Conservation (phyloP, 2,113 vertebrate genomes). For the Reinhardtius hippoglossoides region DNA sequence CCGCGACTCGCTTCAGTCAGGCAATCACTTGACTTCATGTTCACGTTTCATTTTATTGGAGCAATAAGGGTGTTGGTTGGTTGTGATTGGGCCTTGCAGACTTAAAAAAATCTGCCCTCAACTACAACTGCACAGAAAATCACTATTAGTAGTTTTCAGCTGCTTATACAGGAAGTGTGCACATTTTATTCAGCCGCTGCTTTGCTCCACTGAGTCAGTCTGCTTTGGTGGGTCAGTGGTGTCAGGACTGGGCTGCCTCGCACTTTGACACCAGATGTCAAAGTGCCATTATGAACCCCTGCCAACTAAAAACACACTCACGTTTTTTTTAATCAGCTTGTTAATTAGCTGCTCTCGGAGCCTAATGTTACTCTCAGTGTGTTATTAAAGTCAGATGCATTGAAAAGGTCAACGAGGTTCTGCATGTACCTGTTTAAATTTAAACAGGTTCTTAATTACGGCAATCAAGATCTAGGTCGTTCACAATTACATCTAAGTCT, state of each 20-base stretch:
- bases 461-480: conserved; percentile 1
- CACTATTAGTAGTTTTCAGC: background rate
- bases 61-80: background rate
- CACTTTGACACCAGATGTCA: conserved; percentile 1
- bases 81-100: background rate
- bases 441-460: conserved; percentile 28
- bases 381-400: conserved; percentile 11
- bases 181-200: background rate
- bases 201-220: too few species aligned
- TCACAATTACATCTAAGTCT: background rate
- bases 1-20: background rate
- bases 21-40: background rate
- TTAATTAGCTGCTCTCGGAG: conserved; percentile 29
- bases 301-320: background rate
- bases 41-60: background rate
- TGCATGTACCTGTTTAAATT: conserved; percentile 27
- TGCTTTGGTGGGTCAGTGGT: background rate
- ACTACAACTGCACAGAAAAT: background rate
- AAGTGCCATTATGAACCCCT: background rate
- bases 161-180: background rate
- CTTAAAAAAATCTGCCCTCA: background rate
- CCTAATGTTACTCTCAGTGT: conserved; percentile 11
- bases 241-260: background rate
- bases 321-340: conserved; percentile 2
- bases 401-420: conserved; percentile 27